Base-by-base conservation (phyloP, 2,888 invertebrate species). In the Nezara viridula region DNA sequence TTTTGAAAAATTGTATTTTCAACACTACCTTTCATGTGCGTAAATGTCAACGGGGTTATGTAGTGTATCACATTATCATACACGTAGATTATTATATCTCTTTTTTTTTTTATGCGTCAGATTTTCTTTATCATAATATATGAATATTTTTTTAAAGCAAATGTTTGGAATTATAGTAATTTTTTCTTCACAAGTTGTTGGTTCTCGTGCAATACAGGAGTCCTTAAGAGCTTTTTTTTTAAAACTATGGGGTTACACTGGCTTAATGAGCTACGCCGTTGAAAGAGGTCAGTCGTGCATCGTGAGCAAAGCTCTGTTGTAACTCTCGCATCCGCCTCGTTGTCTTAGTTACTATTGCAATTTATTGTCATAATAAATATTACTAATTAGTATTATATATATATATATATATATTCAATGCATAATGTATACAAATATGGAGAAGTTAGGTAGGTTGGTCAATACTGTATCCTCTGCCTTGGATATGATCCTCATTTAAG, bases 231-330 rank as follows among this genome's bases (percentile, higher is more conserved):
- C 32, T 32, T 66, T 66, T 32, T n/a, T n/a, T 66, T 66, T 32
- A 32, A 66, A 66, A 66, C 32, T 32, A 66, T 66, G 66, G 16
- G 66, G 66, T 66, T 66, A 32, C 66, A 32, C 66, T 12, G 60
- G 27, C 60, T 32, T 81, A 81, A 81, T 81, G 81, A 81, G 81
- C 16, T 32, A 32, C 66, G 24, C n/a, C 24, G 44, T 81, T 81
- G 40, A 81, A 81, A n/a, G 81, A 44, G 81, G 81, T 44, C 81
- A 81, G 81, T 81, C 81, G 81, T 81, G 81, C 21, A 81, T 44
- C 81, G 81, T 81, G 81, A 81, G 81, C 44, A 24, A 81, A 81
- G 44, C n/a, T 7, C 3, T 81, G 40, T n/a, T 44, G 81, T 66
- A 66, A 66, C 66, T 55, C 60, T 66, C 66, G 66, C 32, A 66